These are phyloP conservation scores for Myotis myotis DNA, from an alignment of 2,797 vertebrate species.

Conservation along the genomic window DNA sequence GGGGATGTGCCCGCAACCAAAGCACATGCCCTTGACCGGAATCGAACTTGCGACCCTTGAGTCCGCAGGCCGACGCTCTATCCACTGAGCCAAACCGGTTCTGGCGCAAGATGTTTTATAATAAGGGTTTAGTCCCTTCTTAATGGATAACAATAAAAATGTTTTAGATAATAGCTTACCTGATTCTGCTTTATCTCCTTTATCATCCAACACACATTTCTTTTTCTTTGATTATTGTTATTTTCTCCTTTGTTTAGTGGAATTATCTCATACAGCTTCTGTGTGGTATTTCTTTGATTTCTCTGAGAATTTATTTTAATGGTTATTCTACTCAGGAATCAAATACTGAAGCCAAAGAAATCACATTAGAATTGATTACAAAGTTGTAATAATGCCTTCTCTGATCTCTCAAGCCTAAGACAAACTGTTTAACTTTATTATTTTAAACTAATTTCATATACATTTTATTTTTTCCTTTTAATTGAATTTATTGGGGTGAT, in stretches of 20 bases:
- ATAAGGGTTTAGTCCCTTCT: background rate
- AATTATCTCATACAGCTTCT: background rate
- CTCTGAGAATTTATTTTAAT: background rate
- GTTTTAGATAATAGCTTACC: background rate
- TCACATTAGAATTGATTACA: background rate
- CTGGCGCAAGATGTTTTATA: background rate
- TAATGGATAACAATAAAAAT: background rate
- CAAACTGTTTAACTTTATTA: background rate
- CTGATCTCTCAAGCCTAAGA: background rate
- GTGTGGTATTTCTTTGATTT: background rate
- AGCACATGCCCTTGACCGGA: too few relatives aligned
- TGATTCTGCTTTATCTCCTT: background rate
- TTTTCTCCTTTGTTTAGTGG: background rate
- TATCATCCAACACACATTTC: background rate
- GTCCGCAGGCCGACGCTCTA: too few relatives aligned
- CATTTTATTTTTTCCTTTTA: background rate
- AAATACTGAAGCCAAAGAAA: background rate
- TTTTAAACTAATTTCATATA: background rate
- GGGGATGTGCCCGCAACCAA: too few relatives aligned
- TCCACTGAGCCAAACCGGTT: too few relatives aligned
- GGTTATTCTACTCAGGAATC: background rate
- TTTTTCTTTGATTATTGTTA: background rate
- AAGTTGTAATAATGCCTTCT: background rate
- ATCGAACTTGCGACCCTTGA: too few relatives aligned
- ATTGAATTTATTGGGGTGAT: background rate